These are phyloP conservation scores for Ariolimax columbianus DNA, from an alignment of 2,888 invertebrate species.

Conservation along the genomic window DNA sequence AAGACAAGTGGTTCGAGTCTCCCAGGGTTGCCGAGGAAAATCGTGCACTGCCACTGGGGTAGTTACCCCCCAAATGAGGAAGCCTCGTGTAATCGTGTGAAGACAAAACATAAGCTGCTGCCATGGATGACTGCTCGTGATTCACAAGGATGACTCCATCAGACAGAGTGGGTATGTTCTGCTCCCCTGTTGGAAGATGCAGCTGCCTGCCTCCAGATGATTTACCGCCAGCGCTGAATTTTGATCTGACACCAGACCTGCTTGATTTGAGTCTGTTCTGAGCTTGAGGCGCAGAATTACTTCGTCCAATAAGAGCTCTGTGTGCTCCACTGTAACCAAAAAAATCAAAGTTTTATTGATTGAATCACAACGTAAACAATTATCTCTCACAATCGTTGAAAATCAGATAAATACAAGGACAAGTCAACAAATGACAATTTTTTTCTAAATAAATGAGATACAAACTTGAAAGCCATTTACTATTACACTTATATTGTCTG, in stretches of 20 bases:
- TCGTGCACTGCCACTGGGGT: neutral
- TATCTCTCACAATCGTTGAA: no score
- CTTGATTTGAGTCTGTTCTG: neutral
- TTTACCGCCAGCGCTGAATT: neutral
- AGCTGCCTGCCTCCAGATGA: neutral
- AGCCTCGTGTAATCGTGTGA: neutral
- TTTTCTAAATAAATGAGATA: no score
- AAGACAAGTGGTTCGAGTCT: slow-evolving; percentile 33
- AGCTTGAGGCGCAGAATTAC: slow-evolving; percentile 48
- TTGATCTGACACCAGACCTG: neutral
- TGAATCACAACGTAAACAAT: no score
- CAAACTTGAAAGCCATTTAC: no score
- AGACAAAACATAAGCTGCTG: neutral
- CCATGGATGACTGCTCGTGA: neutral
- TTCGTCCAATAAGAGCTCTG: neutral
- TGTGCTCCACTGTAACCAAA: neutral
- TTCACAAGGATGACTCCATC: slow-evolving; percentile 35
- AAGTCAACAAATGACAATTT: no score
- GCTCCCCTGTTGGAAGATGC: neutral
- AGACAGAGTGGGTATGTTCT: slow-evolving; percentile 31
- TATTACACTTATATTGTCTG: no score
- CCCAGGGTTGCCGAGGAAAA: slow-evolving; percentile 26
- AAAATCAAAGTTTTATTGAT: no score
- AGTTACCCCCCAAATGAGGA: no score
- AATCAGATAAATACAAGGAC: no score